These are phyloP conservation scores for Bruchidius siliquastri DNA, from an alignment of 2,888 invertebrate genomes.

Conservation along the genomic window DNA sequence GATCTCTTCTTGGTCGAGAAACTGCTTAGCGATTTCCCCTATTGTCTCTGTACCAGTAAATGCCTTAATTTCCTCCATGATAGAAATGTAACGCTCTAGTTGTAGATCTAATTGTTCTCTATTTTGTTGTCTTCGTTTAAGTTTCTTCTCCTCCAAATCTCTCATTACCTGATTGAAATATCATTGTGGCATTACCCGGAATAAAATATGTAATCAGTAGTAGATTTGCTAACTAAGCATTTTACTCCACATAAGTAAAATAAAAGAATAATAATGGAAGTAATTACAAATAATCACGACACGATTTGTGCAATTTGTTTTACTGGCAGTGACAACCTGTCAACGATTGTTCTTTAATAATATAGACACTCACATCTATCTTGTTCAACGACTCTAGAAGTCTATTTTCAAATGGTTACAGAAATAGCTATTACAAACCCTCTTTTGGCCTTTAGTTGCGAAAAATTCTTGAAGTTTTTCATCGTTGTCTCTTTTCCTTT, in stretches of 20 bases:
- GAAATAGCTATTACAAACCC: constrained; percentile 33
- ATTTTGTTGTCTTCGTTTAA: constrained; percentile 62
- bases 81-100: constrained; percentile 26
- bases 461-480: constrained; percentile 81
- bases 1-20: constrained; percentile 80
- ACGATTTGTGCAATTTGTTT: too few species aligned
- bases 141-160: constrained; percentile 68
- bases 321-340: too few species aligned
- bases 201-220: too few species aligned
- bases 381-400: too few species aligned
- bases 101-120: constrained; percentile 63
- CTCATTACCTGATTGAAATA: constrained; percentile 50
- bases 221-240: too few species aligned
- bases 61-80: constrained; percentile 40
- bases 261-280: too few species aligned
- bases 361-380: too few species aligned
- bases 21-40: constrained; percentile 65
- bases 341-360: too few species aligned
- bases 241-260: too few species aligned
- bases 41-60: constrained; percentile 62
- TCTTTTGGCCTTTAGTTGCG: constrained; percentile 75
- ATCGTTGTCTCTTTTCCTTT: constrained; percentile 80
- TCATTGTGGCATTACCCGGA: too few species aligned
- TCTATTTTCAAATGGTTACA: too few species aligned
- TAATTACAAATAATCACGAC: too few species aligned